phyloP scores from a whole-genome alignment of 2,888 invertebrate genomes.

The Bimastos eiseni region DNA sequence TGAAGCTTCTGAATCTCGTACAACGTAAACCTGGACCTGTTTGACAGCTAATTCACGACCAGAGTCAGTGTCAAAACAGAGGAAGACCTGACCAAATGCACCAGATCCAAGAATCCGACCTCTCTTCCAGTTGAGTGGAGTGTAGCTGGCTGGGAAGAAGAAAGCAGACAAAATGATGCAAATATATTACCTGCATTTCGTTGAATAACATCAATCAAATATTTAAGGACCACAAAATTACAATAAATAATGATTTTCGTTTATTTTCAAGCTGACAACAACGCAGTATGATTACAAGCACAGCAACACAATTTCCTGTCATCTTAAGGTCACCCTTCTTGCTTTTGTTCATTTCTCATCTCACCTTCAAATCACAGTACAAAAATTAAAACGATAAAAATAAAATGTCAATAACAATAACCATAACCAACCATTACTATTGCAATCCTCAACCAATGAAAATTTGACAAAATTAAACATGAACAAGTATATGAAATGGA shows the following conservation, averaged over 20 bases:
- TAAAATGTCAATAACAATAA: no score
- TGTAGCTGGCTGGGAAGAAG: conserved; percentile 31
- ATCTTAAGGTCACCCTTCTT: no score
- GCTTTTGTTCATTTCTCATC: no score
- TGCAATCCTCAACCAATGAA: no score
- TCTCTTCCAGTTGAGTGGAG: conserved; percentile 61
- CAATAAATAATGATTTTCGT: no score
- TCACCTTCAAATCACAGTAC: background rate
- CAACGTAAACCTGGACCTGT: conserved; percentile 53
- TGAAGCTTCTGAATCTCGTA: conserved; percentile 58
- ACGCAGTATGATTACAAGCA: no score
- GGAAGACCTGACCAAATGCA: conserved; percentile 63
- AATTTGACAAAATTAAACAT: no score
- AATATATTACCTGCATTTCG: background rate
- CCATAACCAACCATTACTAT: no score
- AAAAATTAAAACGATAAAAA: background rate
- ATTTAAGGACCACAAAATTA: background rate
- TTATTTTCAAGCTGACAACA: no score
- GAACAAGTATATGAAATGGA: no score
- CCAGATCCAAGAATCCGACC: conserved; percentile 61
- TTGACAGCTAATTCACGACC: conserved; percentile 63
- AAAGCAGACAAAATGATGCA: background rate
- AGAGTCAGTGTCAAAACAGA: conserved; percentile 62
- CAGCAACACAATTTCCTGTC: no score
- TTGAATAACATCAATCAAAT: background rate